Conservation (phyloP, 2,113 vertebrate species). For the Xyrauchen texanus region DNA sequence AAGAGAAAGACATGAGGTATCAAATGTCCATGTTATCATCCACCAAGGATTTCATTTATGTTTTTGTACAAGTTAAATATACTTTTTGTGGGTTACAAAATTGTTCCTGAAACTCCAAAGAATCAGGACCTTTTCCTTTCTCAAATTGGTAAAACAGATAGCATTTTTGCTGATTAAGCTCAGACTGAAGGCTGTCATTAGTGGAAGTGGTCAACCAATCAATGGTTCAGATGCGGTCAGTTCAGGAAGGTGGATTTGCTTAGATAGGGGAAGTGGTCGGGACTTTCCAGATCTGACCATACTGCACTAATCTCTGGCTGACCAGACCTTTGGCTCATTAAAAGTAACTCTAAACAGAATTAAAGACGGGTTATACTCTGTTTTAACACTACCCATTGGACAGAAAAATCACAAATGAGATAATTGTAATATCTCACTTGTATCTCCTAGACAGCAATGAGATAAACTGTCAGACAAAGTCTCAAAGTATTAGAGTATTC, state of each 20-base stretch:
- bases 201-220: slow-evolving; percentile 54
- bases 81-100: slow-evolving; percentile 33
- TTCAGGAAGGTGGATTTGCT: slow-evolving; percentile 5
- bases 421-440: no score
- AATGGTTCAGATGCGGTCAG: slow-evolving; percentile 53
- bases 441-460: no score
- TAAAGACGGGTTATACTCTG: neutral
- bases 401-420: no score
- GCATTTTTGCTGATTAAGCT: slow-evolving; percentile 28
- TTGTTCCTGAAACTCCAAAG: slow-evolving; percentile 1
- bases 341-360: slow-evolving; percentile 36
- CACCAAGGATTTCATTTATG: slow-evolving; percentile 14
- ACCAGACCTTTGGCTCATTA: slow-evolving; percentile 10
- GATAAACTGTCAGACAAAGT: no score
- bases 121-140: slow-evolving; percentile 13
- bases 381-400: no score
- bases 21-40: slow-evolving; percentile 3
- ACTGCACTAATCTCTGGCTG: neutral
- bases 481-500: no score
- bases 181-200: slow-evolving; percentile 30
- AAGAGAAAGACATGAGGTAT: slow-evolving; percentile 15
- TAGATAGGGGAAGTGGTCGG: slow-evolving; percentile 5
- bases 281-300: slow-evolving; percentile 36
- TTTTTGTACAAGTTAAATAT: slow-evolving; percentile 42
- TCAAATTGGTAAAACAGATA: neutral